Conservation (phyloP, 2,888 invertebrate species). For the Ornithoptera alexandrae region DNA sequence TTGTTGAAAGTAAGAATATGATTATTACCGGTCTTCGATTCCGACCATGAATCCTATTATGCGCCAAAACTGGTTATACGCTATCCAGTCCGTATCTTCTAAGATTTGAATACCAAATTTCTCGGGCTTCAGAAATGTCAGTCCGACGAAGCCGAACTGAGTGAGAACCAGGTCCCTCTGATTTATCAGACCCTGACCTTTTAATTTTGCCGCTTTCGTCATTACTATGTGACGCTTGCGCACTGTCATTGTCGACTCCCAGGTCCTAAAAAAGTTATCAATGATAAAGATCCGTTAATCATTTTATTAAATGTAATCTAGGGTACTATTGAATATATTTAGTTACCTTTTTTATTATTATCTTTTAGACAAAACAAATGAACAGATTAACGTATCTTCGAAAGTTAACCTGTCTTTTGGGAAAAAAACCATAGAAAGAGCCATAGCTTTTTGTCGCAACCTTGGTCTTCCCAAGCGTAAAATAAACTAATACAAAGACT, state of each 20-base stretch:
- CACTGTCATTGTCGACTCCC: constrained; percentile 84
- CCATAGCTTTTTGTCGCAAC: too few species aligned
- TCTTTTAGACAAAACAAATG: too few species aligned
- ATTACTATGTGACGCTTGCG: constrained; percentile 84
- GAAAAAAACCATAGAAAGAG: too few species aligned
- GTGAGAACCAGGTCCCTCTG: constrained; percentile 93
- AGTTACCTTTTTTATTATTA: too few species aligned
- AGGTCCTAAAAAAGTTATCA: constrained; percentile 76
- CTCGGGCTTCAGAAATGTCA: constrained; percentile 82
- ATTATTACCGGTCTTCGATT: constrained; percentile 84
- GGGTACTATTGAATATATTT: too few species aligned
- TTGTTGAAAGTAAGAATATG: neutral
- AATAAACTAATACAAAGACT: too few species aligned
- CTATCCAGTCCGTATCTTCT: constrained; percentile 83
- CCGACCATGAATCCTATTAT: constrained; percentile 90
- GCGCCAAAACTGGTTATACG: constrained; percentile 91
- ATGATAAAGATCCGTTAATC: too few species aligned
- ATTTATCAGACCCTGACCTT: constrained; percentile 81
- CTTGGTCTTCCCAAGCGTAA: too few species aligned
- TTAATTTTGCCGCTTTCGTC: constrained; percentile 69
- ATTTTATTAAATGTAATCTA: too few species aligned
- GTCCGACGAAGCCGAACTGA: constrained; percentile 93
- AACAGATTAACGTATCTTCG: too few species aligned
- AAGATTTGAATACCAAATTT: constrained; percentile 82
- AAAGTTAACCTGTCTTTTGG: too few species aligned